Conservation (phyloP, 2,888 invertebrate genomes). For the Tiphia femorata region DNA sequence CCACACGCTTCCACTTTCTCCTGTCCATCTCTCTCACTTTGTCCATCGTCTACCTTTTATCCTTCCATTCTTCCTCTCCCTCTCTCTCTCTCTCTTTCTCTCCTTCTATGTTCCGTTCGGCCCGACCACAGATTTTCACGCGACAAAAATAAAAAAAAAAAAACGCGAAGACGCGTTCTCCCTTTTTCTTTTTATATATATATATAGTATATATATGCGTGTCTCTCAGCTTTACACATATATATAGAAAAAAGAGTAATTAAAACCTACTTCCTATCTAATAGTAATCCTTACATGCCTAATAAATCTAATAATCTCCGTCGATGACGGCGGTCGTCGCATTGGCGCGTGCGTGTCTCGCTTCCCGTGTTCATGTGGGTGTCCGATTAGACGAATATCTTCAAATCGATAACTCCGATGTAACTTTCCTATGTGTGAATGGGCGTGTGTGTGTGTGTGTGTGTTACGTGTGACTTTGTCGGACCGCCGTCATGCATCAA, state of each 20-base stretch:
- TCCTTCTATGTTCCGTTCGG: no score
- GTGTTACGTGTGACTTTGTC: constrained; percentile 11
- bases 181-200: constrained; percentile 16
- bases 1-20: background rate
- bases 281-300: constrained; percentile 46
- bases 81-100: constrained; percentile 1
- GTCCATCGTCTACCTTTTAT: background rate
- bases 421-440: no score
- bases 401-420: no score
- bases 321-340: constrained; percentile 53
- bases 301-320: constrained; percentile 67
- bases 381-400: background rate
- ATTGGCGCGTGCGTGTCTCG: constrained; percentile 19
- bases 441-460: no score
- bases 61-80: background rate
- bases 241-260: constrained; percentile 41
- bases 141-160: background rate
- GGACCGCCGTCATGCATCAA: constrained; percentile 61
- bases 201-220: background rate
- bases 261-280: constrained; percentile 45
- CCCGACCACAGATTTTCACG: constrained; percentile 41
- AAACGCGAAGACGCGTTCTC: constrained; percentile 26
- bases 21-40: background rate
- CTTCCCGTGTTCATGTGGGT: background rate
- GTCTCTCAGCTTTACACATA: no score